These are phyloP conservation scores for Piscicola geometra DNA, from an alignment of 2,888 invertebrate genomes.

Conservation along the genomic window DNA sequence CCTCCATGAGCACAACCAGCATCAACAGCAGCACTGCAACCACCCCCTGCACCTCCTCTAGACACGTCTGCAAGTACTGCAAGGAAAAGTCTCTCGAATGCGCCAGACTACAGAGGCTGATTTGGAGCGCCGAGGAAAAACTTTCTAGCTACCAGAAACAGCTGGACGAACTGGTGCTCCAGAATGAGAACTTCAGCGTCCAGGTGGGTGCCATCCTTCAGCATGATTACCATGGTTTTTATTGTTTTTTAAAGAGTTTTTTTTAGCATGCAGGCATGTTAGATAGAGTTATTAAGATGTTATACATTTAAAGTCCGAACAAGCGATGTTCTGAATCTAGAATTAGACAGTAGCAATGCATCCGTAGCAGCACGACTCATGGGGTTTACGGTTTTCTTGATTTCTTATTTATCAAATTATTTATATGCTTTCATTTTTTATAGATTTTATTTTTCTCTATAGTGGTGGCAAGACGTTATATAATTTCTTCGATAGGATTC, in stretches of 20 bases:
- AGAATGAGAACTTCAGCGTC: background rate
- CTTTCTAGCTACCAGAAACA: background rate
- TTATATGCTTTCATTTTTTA: background rate
- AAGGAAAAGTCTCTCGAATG: background rate
- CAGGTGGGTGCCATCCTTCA: background rate
- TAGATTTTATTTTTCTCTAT: background rate
- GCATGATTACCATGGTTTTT: too few relatives aligned
- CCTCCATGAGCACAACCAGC: too few relatives aligned
- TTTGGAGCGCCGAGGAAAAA: background rate
- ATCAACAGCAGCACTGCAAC: too few relatives aligned
- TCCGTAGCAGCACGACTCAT: background rate
- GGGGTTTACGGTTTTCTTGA: background rate
- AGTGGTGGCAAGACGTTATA: background rate
- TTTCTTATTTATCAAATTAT: constrained; percentile 2
- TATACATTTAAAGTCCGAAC: too few relatives aligned
- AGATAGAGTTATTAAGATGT: too few relatives aligned
- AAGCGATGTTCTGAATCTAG: too few relatives aligned
- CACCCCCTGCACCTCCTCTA: too few relatives aligned
- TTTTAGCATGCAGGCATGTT: background rate
- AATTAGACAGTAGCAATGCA: background rate
- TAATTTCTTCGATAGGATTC: background rate
- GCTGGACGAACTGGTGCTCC: background rate
- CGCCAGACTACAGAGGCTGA: background rate
- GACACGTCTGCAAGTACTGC: background rate
- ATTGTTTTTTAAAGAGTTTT: too few relatives aligned